phyloP scores from a whole-genome alignment of 2,113 vertebrate species.

The Stegostoma tigrinum region DNA sequence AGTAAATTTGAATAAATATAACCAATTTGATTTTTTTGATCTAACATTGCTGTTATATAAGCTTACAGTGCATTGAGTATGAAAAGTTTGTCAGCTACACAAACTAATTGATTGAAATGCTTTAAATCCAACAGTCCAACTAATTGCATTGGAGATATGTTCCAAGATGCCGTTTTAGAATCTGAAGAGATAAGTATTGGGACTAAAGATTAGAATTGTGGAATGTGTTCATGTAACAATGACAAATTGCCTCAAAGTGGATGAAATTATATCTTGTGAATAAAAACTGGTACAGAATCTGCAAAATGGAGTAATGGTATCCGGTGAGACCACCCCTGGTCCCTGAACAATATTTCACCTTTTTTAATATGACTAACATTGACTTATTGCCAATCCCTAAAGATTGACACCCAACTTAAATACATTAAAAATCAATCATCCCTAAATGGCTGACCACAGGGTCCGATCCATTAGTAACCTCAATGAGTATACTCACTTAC shows the following conservation, averaged over 20 bases:
- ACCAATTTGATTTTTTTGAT: neutral
- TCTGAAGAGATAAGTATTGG: neutral
- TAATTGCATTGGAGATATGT: neutral
- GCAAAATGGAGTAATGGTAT: neutral
- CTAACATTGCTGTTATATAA: neutral
- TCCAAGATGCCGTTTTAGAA: neutral
- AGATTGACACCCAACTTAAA: neutral
- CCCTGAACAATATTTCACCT: neutral
- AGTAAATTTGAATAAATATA: neutral
- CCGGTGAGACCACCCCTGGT: neutral
- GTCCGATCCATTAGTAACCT: neutral
- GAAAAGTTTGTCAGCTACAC: neutral
- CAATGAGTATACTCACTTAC: neutral
- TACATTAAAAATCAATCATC: neutral
- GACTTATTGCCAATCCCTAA: neutral
- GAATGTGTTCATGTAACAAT: neutral
- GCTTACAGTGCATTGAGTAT: neutral
- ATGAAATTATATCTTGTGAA: neutral
- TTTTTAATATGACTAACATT: neutral
- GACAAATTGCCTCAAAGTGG: neutral
- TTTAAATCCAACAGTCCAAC: neutral
- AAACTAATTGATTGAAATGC: neutral
- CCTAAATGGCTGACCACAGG: neutral
- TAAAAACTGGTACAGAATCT: neutral
- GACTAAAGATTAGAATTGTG: neutral